Evolutionary conservation across 2,888 invertebrate species (phyloP), one percentile per base, ranked within the genome.

Genomic region (Schrankia costaestrigalis): DNA sequence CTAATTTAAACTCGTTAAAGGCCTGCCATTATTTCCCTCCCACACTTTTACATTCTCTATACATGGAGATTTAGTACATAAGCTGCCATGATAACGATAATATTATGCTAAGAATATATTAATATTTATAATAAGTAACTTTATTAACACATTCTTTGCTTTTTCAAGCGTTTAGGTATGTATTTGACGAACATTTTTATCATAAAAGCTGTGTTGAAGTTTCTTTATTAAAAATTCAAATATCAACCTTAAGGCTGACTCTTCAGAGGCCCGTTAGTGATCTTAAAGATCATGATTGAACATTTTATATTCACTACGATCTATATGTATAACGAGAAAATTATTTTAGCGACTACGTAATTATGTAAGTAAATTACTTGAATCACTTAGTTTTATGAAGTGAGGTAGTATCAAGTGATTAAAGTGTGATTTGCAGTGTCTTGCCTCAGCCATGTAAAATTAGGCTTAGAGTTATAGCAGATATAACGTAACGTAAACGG

Each of bases 281-380:
- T 75, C 75, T 59, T 47, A 9, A 57, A 61, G 72, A 75, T 77
- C 72, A 74, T 69, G 68, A 72, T 71, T 66, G 67, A 71, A 70
- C 74, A 74, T 76, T 79, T 77, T 73, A 75, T 71, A 74, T 74
- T 76, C 73, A 71, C 68, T 71, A 70, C 72, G 65, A 59, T 58
- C 56, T 56, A 65, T 60, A 67, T 63, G 73, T n/a, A n/a, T 70
- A 74, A 73, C 70, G 70, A 71, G 62, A 65, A 68, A 65, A 69
- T 59, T 56, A 42, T 49, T 40, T 41, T 42, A 35, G 31, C 35
- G 29, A 27, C 29, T 40, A 28, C 32, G 35, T 46, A 45, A 51
- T 46, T 43, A 36, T 12, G 38, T 32, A 14, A 31, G 26, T 29
- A 41, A 46, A 52, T 43, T 38, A 43, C 35, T 27, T 31, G 22